phyloP scores from a whole-genome alignment of 1,140 invertebrate species.

The Apis laboriosa region DNA sequence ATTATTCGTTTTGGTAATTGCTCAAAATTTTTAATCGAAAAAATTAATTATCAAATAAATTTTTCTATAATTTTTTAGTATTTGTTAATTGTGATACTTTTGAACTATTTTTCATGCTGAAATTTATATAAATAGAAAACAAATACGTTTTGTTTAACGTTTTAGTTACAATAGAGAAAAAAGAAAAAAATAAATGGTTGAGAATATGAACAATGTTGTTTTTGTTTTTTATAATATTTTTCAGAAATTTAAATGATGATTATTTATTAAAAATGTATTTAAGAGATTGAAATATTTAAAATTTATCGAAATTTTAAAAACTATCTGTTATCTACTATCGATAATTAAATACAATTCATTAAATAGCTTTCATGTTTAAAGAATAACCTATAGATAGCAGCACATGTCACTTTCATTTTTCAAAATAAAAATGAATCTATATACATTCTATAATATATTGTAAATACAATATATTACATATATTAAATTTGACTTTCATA shows the following conservation, averaged over 20 bases:
- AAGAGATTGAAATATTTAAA: background rate
- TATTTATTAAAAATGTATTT: background rate
- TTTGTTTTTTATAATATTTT: background rate
- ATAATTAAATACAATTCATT: background rate
- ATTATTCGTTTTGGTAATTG: slow-evolving; percentile 37
- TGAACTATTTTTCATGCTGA: slow-evolving; percentile 44
- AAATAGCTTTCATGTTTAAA: background rate
- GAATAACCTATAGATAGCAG: background rate
- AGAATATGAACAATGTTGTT: slow-evolving; percentile 27
- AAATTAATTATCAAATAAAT: slow-evolving; percentile 2
- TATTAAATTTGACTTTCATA: background rate
- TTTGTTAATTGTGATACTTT: slow-evolving; percentile 35
- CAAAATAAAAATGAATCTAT: background rate
- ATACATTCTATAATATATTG: too few species aligned
- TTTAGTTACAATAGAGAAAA: slow-evolving; percentile 53
- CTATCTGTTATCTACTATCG: background rate
- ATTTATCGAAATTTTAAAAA: background rate
- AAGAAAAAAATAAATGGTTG: slow-evolving; percentile 60
- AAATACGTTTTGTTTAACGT: slow-evolving; percentile 58
- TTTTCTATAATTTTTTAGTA: slow-evolving; percentile 33
- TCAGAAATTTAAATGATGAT: background rate
- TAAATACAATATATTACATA: too few species aligned
- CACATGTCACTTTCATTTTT: background rate
- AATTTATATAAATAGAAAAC: slow-evolving; percentile 42
- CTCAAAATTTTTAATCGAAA: slow-evolving; percentile 27